Base-by-base conservation (phyloP, 1,140 invertebrate genomes). In the Drosophila sp. region DNA sequence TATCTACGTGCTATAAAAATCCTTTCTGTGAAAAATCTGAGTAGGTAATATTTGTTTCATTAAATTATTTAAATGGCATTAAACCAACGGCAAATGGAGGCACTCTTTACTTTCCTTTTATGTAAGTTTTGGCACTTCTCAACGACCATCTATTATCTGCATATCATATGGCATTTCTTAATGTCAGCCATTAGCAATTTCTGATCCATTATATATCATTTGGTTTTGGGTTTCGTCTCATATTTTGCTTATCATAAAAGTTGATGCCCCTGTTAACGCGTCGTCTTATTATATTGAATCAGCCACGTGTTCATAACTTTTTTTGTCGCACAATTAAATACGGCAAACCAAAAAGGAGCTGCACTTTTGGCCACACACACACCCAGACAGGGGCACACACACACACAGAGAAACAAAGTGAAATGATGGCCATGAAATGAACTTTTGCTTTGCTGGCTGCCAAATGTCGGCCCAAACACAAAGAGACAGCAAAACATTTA, bases 311-410 rank as follows among this genome's bases (percentile, higher is more conserved):
- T 69, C 82, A 86, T 86, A 81, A 81, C 56, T 80, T 79, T 50
- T 47, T 50, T 86, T 73, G 67, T 76, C 81, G 70, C 82, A 81
- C 82, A 86, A 85, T 85, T 85, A 86, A 85, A 86, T 67, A 64
- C 69, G 61, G 68, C 79, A 17, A 50, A 54, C 29, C 69, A 55
- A 71, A 71, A 55, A 56, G 32, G 29, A 55, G 67, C 71, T 78
- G 79, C 76, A 82, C 62, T 84, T 63, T 66, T 32, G n/a, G 60
- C 55, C 66, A 10, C 33, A 35, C 33, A 47, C 44, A 41, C 40
- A n/a, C 0, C 5, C 1, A 47, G 17, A 25, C 5, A 17, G 6
- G 5, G 17, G 10, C 23, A 50, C 23, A 50, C 44, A 50, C 44
- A 47, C 6, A 27, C 23, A 27, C 2, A 10, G 2, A 10, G 23